A percentile compares a stretch with the other conserved stretches of the same genome.
Conservation (phyloP, 2,888 invertebrate genomes). For the Nebria brevicollis region DNA sequence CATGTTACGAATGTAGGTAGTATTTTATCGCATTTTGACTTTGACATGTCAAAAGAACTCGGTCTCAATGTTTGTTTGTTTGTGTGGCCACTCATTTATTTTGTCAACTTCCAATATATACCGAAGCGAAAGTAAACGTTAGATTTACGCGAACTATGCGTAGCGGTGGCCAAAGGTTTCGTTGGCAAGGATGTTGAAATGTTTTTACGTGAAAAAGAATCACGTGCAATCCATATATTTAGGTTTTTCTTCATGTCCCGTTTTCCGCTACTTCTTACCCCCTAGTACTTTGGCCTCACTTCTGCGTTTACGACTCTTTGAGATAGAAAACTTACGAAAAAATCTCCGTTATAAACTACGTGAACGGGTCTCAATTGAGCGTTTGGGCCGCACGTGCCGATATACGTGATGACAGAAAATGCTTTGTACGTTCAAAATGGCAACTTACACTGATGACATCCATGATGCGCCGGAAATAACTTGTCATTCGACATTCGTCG, state of each 20-base stretch:
- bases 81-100: constrained; percentile 33
- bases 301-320: constrained; percentile 17
- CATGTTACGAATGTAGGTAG: constrained; percentile 5
- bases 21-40: constrained; percentile 30
- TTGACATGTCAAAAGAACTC: constrained; percentile 16
- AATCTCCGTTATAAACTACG: constrained; percentile 45
- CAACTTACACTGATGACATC: constrained; percentile 30
- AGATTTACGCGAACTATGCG: constrained; percentile 29
- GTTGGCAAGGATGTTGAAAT: constrained; percentile 41
- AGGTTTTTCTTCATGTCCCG: constrained; percentile 28
- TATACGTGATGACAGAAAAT: not conserved
- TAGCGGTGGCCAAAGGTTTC: not conserved
- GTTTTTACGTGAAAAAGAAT: constrained; percentile 40
- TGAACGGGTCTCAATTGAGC: constrained; percentile 43
- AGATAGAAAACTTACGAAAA: constrained; percentile 42
- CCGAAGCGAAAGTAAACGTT: constrained; percentile 17
- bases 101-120: constrained; percentile 38
- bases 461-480: constrained; percentile 25
- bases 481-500: constrained; percentile 10
- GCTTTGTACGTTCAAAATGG: constrained; percentile 13
- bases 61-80: not conserved
- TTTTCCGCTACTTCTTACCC: constrained; percentile 5
- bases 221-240: constrained; percentile 46
- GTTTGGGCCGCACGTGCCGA: constrained; percentile 35
- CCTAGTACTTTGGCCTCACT: not conserved